Evolutionary conservation across 1,140 invertebrate species (phyloP).

Genomic region (Ceratoteleas bidentatus): DNA sequence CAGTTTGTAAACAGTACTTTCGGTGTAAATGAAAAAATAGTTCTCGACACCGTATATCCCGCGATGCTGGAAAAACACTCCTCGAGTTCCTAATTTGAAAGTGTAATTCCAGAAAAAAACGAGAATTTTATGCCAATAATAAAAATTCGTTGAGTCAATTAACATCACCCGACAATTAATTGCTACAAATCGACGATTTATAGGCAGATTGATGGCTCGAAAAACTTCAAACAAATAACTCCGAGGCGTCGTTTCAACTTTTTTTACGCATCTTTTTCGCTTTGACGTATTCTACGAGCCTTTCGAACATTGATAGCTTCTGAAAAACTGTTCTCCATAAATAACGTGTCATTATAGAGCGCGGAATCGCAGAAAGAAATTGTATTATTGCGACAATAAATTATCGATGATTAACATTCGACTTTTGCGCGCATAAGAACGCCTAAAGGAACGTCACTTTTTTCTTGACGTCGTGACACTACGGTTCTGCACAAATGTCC

Average conservation of each 20-base stretch:
- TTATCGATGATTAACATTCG: constrained; percentile 20
- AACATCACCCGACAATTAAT: constrained; percentile 25
- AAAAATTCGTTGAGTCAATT: constrained; percentile 10
- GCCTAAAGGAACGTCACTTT: not conserved
- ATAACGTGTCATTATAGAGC: constrained; percentile 31
- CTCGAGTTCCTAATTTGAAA: no score
- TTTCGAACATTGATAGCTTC: constrained; percentile 8
- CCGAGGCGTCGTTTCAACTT: constrained; percentile 7
- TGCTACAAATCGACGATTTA: constrained; percentile 12
- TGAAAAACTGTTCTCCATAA: constrained; percentile 44
- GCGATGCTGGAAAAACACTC: no score
- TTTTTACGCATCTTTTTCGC: not conserved
- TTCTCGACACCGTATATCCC: not conserved
- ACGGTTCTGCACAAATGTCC: not conserved
- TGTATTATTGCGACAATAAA: constrained; percentile 32
- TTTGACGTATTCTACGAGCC: constrained; percentile 5
- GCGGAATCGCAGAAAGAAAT: constrained; percentile 12
- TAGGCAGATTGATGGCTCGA: constrained; percentile 8
- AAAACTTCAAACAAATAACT: not conserved
- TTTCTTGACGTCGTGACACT: constrained; percentile 7
- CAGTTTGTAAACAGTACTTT: no score
- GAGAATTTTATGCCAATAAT: not conserved
- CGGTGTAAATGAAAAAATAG: not conserved
- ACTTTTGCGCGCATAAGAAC: constrained; percentile 4
- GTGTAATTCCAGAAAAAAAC: no score